Conservation (phyloP, 1,140 invertebrate genomes). For the Calycopis cecrops region DNA sequence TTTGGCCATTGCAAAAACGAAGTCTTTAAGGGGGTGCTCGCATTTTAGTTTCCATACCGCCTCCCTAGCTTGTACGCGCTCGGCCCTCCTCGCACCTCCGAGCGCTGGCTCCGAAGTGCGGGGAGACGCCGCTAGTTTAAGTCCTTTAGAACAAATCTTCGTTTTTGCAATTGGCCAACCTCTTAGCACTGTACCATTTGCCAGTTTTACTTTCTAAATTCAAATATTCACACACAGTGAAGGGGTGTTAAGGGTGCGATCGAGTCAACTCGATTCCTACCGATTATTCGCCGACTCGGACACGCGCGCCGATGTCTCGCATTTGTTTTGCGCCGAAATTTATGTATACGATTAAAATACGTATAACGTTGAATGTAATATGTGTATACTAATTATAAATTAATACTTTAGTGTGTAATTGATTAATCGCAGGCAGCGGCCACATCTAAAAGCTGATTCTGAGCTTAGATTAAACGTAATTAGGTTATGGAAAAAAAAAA, state of each 20-base stretch:
- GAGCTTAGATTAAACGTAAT: slow-evolving; percentile 67
- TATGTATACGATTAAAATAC: slow-evolving; percentile 73
- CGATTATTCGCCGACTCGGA: slow-evolving; percentile 22
- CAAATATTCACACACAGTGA: slow-evolving; percentile 58
- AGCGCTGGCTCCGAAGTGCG: slow-evolving; percentile 31
- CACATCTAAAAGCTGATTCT: slow-evolving; percentile 44
- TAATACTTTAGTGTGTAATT: slow-evolving; percentile 44
- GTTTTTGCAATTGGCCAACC: slow-evolving; percentile 77
- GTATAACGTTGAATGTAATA: slow-evolving; percentile 73
- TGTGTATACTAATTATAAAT: slow-evolving; percentile 67
- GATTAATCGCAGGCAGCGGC: slow-evolving; percentile 34
- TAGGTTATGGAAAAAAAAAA: slow-evolving; percentile 58
- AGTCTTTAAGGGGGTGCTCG: slow-evolving; percentile 78
- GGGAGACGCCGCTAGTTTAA: slow-evolving; percentile 51
- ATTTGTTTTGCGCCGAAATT: slow-evolving; percentile 62
- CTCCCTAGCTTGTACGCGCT: slow-evolving; percentile 54
- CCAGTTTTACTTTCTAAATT: slow-evolving; percentile 42
- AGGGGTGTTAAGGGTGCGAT: slow-evolving; percentile 67
- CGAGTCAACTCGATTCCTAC: slow-evolving; percentile 21
- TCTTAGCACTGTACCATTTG: slow-evolving; percentile 64
- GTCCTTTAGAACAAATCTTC: slow-evolving; percentile 73
- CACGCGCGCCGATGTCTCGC: slow-evolving; percentile 49
- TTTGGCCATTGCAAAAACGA: slow-evolving; percentile 82
- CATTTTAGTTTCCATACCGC: slow-evolving; percentile 64
- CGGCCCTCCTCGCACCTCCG: slow-evolving; percentile 34